Conservation (phyloP, 2,797 vertebrate genomes). For the Neosalanx taihuensis region DNA sequence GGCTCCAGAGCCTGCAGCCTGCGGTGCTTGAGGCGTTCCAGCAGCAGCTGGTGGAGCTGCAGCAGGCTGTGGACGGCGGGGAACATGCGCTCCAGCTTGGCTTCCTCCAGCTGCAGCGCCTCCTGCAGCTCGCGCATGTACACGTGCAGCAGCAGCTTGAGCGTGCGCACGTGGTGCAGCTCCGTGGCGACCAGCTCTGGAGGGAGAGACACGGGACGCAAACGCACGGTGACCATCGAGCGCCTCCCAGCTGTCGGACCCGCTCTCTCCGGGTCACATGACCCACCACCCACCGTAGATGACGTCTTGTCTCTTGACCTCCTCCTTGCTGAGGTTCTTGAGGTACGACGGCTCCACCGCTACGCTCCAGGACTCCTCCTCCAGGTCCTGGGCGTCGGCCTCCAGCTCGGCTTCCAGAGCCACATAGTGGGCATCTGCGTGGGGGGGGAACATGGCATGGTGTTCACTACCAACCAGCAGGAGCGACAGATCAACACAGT, state of each 20-base stretch:
- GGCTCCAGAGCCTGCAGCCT: constrained; percentile 76
- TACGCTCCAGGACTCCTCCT: constrained; percentile 88
- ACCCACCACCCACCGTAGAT: constrained; percentile 81
- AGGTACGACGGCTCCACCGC: constrained; percentile 79
- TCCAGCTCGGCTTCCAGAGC: constrained; percentile 78
- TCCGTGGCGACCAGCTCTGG: constrained; percentile 94
- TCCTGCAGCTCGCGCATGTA: constrained; percentile 80
- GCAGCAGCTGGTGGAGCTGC: constrained; percentile 77
- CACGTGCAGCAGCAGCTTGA: constrained; percentile 87
- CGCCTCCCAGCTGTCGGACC: neutral
- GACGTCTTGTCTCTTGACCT: constrained; percentile 86
- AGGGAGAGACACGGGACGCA: neutral
- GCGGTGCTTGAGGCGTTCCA: constrained; percentile 71
- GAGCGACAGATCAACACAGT: neutral
- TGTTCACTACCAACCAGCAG: neutral
- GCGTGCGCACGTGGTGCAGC: constrained; percentile 86
- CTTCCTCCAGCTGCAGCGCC: constrained; percentile 73
- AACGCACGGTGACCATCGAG: neutral
- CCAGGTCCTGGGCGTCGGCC: constrained; percentile 79
- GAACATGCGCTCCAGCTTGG: constrained; percentile 76
- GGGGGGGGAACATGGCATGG: neutral
- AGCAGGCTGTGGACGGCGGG: constrained; percentile 75
- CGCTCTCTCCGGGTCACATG: neutral
- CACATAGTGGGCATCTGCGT: constrained; percentile 75
- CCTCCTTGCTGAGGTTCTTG: constrained; percentile 76